Base-by-base conservation (phyloP, 2,797 vertebrate species). In the Zalophus californianus region DNA sequence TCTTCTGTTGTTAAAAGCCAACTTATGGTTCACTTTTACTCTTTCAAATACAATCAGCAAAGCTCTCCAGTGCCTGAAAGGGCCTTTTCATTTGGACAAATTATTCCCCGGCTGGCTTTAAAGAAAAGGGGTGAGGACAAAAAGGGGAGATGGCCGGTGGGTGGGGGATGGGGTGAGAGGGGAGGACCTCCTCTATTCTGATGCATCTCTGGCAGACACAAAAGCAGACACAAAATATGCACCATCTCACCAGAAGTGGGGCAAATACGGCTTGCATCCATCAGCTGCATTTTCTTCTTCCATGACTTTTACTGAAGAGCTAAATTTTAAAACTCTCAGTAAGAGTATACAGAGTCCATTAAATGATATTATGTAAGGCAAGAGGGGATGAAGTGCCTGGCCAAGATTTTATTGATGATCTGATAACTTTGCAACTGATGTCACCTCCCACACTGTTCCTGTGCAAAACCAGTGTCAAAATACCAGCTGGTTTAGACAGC, bases 41-140 rank as follows among this genome's bases (percentile, higher is more conserved):
- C 98, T 98, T 97, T 97, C 1, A 3, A 98, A 98, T 94, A 98
- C 98, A 99, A 99, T 99, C 99, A 98, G 98, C 97, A 98, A 98
- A 98, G 98, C 97, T 97, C 98, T 99, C 95, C 86, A 97, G 93
- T 44, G 78, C 70, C 95, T 98, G 98, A 99, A 99, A 98, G 97
- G 98, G 97, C 92, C 98, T 98, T 99, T 99, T 99, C 98, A 99
- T 96, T 97, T 98, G 98, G 97, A 98, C 98, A 99, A 99, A 99
- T 99, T 98, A 98, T 97, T 98, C 97, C 91, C 88, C 97, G 97
- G 97, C 98, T 97, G 70, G 85, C 77, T 96, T 86, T 68, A 94
- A 96, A 97, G 82, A 96, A 96, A 97, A 16, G 27, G 68, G 64
- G 25, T n/a, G 48, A 79, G 85, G 64, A 35, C 18, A 15, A 44